Conservation (phyloP, 2,888 invertebrate species). For the Pelosia muscerda region DNA sequence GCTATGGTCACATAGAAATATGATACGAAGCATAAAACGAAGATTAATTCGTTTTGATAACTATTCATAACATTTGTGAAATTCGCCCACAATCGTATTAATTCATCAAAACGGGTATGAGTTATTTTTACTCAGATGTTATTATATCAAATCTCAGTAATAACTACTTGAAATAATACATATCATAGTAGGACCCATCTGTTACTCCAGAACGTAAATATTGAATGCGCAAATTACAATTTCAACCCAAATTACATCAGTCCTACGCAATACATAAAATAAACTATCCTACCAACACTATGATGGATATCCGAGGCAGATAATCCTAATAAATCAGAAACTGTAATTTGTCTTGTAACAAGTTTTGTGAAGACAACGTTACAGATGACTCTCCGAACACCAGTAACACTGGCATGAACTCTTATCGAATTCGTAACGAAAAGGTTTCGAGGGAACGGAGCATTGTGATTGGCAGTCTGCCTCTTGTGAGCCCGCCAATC, state of each 20-base stretch:
- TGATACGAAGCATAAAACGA: not conserved
- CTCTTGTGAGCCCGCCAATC: no score
- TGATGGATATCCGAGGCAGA: slow-evolving; percentile 2
- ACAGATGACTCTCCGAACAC: not conserved
- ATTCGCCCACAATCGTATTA: not conserved
- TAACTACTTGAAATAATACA: not conserved
- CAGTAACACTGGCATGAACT: not conserved
- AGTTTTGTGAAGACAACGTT: not conserved
- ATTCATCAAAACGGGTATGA: not conserved
- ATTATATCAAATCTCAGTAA: not conserved
- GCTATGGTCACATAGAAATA: not conserved
- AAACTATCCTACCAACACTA: not conserved
- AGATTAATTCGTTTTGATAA: not conserved
- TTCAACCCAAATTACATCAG: not conserved
- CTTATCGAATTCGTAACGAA: no score
- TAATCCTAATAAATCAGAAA: not conserved
- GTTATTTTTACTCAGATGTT: no score
- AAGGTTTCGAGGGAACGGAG: no score
- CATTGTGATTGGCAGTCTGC: no score
- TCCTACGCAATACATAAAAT: not conserved
- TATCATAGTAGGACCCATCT: not conserved
- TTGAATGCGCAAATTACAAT: not conserved
- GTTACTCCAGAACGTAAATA: not conserved
- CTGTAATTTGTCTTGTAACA: not conserved
- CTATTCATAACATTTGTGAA: not conserved